Evolutionary conservation across 1,140 invertebrate species (phyloP).

Genomic region (Caenorhabditis latens): DNA sequence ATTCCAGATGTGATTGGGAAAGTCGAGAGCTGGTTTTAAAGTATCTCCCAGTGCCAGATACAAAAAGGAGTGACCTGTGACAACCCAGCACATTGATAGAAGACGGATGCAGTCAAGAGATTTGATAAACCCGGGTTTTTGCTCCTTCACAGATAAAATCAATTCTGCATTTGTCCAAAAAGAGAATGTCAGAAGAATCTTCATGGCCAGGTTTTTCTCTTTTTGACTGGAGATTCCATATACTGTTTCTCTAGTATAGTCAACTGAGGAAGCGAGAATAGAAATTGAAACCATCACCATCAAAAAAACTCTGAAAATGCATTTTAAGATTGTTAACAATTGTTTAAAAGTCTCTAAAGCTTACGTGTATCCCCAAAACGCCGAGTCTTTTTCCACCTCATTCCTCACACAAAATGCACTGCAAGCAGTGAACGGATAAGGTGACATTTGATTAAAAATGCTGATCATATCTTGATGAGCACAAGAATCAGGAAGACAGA

Average conservation of each 20-base stretch:
- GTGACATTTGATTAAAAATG: slow-evolving; percentile 36
- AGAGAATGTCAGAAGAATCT: slow-evolving; percentile 65
- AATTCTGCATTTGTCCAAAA: slow-evolving; percentile 67
- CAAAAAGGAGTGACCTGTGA: slow-evolving; percentile 74
- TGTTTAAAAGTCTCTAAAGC: not conserved
- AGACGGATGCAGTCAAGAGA: slow-evolving; percentile 77
- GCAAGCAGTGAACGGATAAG: slow-evolving; percentile 29
- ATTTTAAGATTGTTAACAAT: no score
- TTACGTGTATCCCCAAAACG: slow-evolving; percentile 45
- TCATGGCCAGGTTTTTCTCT: not conserved
- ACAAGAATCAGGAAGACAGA: slow-evolving; percentile 40
- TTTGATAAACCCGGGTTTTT: slow-evolving; percentile 45
- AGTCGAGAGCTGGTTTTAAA: slow-evolving; percentile 36
- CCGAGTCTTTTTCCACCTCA: slow-evolving; percentile 3
- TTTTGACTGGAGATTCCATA: not conserved
- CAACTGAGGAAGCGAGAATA: slow-evolving; percentile 21
- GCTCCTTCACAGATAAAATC: slow-evolving; percentile 56
- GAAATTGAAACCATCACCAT: not conserved
- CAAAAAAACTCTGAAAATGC: slow-evolving; percentile 35
- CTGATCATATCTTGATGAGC: not conserved
- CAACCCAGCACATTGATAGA: slow-evolving; percentile 77
- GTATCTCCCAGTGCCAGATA: slow-evolving; percentile 18
- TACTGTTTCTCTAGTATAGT: slow-evolving; percentile 31
- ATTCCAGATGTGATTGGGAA: slow-evolving; percentile 48
- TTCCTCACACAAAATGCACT: slow-evolving; percentile 19